Evolutionary conservation across 2,888 invertebrate species (phyloP).

Genomic region (Heliconius charithonia): DNA sequence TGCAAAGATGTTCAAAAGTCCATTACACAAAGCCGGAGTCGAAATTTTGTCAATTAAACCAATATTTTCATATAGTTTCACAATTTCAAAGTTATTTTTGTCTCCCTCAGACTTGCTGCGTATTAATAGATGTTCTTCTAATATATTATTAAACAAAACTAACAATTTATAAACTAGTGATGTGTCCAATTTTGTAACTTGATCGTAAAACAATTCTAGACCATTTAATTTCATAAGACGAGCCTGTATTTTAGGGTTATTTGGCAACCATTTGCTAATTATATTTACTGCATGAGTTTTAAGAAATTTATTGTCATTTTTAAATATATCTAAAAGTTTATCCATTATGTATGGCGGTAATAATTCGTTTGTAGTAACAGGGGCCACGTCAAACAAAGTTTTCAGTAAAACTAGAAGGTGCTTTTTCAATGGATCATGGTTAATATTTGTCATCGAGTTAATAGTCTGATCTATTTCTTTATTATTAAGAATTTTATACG

Average conservation of each 20-base stretch:
- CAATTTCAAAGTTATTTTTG: slow-evolving; percentile 54
- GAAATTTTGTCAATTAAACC: slow-evolving; percentile 68
- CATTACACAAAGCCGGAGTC: slow-evolving; percentile 62
- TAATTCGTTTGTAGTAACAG: slow-evolving; percentile 54
- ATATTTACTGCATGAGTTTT: slow-evolving; percentile 67
- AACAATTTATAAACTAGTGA: slow-evolving; percentile 58
- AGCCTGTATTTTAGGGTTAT: slow-evolving; percentile 66
- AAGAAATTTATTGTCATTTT: slow-evolving; percentile 58
- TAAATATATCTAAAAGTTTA: slow-evolving; percentile 65
- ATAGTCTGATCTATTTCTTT: slow-evolving; percentile 64
- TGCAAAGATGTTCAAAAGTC: slow-evolving; percentile 63
- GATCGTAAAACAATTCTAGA: slow-evolving; percentile 67
- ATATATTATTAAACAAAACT: slow-evolving; percentile 67
- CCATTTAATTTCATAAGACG: slow-evolving; percentile 71
- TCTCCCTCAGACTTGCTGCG: slow-evolving; percentile 52
- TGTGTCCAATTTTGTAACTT: slow-evolving; percentile 61
- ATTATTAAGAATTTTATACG: slow-evolving; percentile 61
- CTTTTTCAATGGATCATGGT: slow-evolving; percentile 54
- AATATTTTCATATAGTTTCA: slow-evolving; percentile 62
- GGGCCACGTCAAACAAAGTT: slow-evolving; percentile 59
- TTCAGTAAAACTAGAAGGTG: slow-evolving; percentile 59
- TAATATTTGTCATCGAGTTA: slow-evolving; percentile 52
- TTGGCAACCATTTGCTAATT: slow-evolving; percentile 65
- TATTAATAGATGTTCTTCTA: slow-evolving; percentile 64
- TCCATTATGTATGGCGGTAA: slow-evolving; percentile 63